Evolutionary conservation across 2,888 invertebrate genomes (phyloP).

Genomic region (Autographa gamma): DNA sequence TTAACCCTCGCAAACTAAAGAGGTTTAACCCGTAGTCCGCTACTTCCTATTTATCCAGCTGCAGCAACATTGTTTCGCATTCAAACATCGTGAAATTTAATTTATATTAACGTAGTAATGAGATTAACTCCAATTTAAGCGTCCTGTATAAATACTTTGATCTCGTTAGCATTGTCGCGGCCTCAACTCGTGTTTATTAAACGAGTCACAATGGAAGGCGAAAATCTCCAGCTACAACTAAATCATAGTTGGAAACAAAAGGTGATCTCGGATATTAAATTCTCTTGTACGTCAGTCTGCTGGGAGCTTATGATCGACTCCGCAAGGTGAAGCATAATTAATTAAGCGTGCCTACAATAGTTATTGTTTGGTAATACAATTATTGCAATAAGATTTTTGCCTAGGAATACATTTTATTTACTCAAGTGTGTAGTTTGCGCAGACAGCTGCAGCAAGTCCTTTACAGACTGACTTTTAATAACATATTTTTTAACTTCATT

Average conservation of each 20-base stretch:
- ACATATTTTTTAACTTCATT: no score
- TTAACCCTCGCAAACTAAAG: constrained; percentile 24
- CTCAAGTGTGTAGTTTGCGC: no score
- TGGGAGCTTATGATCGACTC: background rate
- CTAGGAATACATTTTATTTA: no score
- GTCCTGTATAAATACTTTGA: constrained; percentile 77
- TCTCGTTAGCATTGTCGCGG: constrained; percentile 69
- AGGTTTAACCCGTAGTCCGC: constrained; percentile 23
- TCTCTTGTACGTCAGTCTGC: constrained; percentile 7
- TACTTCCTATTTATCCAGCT: constrained; percentile 36
- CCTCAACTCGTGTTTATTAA: constrained; percentile 63
- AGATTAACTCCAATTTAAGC: constrained; percentile 74
- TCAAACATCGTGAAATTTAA: constrained; percentile 67
- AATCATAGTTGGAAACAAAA: constrained; percentile 47
- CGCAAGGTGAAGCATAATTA: background rate
- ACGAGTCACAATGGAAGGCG: constrained; percentile 58
- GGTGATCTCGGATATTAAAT: constrained; percentile 39
- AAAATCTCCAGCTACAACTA: constrained; percentile 39
- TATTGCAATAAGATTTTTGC: background rate
- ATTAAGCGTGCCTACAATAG: background rate
- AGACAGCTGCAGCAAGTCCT: no score
- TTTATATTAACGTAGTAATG: constrained; percentile 70
- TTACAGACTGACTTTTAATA: no score
- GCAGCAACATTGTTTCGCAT: constrained; percentile 54
- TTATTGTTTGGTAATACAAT: background rate